Base-by-base conservation (phyloP, 2,888 invertebrate genomes). In the Axea sp. region DNA sequence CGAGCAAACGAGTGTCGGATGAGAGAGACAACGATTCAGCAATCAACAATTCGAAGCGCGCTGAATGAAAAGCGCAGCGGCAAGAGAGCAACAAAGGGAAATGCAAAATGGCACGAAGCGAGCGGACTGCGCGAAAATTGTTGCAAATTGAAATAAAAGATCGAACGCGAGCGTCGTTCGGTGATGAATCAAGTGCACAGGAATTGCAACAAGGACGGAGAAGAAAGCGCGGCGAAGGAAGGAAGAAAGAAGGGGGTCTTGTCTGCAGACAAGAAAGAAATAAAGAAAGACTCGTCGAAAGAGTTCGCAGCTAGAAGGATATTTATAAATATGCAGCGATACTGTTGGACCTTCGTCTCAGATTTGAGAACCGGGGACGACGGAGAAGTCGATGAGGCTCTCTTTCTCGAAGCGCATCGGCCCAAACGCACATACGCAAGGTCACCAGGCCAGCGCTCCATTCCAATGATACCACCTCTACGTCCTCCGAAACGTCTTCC, bases 381-480 rank as follows among this genome's bases (percentile, higher is more conserved):
- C 75, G 67, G 75, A 78, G 80, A 72, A 73, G 69, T 69, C 76
- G 77, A 62, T 69, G 76, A 47, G 71, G 74, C 67, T 75, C 74
- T 68, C 67, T 39, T 62, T 64, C 64, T 57, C 73, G 55, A 73
- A 80, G 81, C 80, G 80, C 80, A 79, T 78, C 77, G 81, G 68
- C 76, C 76, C 78, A 77, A 79, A 71, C 81, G 81, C 82, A 82
- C 81, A 76, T 80, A 80, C 80, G 81, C 86, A 86, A 86, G 86
- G 86, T 86, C 85, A 86, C 81, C 80, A 84, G 86, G 86, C 84
- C 85, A 83, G 79, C 82, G 84, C 82, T 81, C 84, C 84, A 73
- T 82, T 82, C 84, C 84, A 72, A 76, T 83, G 82, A 81, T 85
- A 83, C 84, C 84, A 84, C 83, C 83, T 83, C 80, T 47, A 64